phyloP scores from a whole-genome alignment of 2,113 vertebrate species.

The Xyrauchen texanus region DNA sequence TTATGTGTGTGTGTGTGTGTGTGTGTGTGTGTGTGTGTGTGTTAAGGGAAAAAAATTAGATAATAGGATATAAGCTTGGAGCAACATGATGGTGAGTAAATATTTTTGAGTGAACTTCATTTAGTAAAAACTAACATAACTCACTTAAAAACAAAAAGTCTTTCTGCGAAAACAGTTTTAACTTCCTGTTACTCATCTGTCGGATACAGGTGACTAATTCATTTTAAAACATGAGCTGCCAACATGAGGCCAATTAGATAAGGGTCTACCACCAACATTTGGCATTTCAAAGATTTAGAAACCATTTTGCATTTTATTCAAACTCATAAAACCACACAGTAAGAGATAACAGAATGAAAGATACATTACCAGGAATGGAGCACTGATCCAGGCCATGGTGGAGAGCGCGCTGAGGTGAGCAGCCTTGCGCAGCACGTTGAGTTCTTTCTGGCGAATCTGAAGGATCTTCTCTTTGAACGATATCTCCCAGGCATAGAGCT shows the following conservation, averaged over 20 bases:
- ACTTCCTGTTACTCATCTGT: neutral
- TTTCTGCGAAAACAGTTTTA: neutral
- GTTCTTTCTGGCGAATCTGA: slow-evolving; percentile 84
- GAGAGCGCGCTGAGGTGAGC: slow-evolving; percentile 85
- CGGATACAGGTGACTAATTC: neutral
- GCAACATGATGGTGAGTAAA: no score
- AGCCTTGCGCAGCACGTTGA: slow-evolving; percentile 79
- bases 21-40: no score
- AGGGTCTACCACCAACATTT: neutral
- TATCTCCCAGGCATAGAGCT: slow-evolving; percentile 94
- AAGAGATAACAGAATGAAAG: neutral
- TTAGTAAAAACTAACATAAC: no score
- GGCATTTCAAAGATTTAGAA: neutral
- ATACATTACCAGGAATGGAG: slow-evolving; percentile 85
- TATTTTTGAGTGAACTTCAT: no score
- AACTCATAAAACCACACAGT: neutral
- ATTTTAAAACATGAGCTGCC: neutral
- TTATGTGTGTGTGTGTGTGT: no score
- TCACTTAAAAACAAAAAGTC: neutral
- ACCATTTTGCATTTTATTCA: neutral
- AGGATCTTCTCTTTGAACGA: slow-evolving; percentile 86
- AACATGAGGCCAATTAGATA: neutral
- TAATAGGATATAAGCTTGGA: no score
- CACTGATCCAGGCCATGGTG: slow-evolving; percentile 86
- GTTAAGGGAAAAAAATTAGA: no score